Evolutionary conservation across 1,140 invertebrate genomes (phyloP).

Genomic region (Pogonomyrmex barbatus): DNA sequence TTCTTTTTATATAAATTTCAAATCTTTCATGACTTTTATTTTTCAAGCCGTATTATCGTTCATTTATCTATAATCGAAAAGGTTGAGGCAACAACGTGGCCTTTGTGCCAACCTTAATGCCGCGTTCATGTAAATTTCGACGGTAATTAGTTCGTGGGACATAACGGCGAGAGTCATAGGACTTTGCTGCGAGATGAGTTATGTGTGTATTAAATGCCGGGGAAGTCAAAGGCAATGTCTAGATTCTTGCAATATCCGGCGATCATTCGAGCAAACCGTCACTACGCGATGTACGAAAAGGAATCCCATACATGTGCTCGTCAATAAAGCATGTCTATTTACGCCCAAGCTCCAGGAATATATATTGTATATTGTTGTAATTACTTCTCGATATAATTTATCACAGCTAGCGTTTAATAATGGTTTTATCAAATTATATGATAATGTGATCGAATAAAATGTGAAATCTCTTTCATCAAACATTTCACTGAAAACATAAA

Average conservation of each 20-base stretch:
- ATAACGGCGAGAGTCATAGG: conserved; percentile 28
- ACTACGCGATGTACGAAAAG: conserved; percentile 19
- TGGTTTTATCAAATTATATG: not conserved
- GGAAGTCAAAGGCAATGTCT: conserved; percentile 51
- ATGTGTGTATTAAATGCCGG: conserved; percentile 54
- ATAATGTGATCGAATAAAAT: not conserved
- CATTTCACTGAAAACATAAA: too few species aligned
- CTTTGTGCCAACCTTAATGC: conserved; percentile 55
- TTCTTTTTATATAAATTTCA: not conserved
- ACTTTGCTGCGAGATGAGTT: conserved; percentile 26
- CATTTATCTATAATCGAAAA: conserved; percentile 50
- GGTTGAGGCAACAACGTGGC: conserved; percentile 36
- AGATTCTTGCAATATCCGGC: conserved; percentile 57
- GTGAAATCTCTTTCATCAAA: not conserved
- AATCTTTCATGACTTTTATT: conserved; percentile 7
- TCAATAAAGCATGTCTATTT: conserved; percentile 34
- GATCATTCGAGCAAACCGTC: conserved; percentile 28
- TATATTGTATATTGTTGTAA: not conserved
- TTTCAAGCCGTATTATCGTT: conserved; percentile 19
- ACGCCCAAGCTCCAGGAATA: not conserved
- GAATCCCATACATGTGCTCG: not conserved
- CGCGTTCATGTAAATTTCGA: conserved; percentile 55
- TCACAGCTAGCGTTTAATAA: not conserved
- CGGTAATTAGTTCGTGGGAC: conserved; percentile 51
- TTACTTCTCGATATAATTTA: not conserved